These are phyloP conservation scores for Chaunax sp. DNA, from an alignment of 2,797 vertebrate genomes.

Conservation along the genomic window DNA sequence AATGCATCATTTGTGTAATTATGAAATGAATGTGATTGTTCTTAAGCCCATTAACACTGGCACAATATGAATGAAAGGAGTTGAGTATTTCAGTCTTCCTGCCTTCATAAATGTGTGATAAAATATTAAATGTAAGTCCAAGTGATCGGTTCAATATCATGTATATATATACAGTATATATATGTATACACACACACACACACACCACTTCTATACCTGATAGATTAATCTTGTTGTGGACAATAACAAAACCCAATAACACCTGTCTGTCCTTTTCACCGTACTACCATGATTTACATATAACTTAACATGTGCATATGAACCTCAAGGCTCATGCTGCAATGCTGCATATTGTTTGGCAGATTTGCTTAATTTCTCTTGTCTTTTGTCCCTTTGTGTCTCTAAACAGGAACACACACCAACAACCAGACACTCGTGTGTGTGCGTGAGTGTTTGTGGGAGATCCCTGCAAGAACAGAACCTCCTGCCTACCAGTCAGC, in stretches of 20 bases:
- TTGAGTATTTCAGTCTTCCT: constrained; percentile 20
- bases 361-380: too few relatives aligned
- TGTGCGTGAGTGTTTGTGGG: constrained; percentile 45
- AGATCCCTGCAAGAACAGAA: constrained; percentile 41
- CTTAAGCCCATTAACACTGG: constrained; percentile 48
- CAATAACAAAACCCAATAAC: constrained; percentile 17
- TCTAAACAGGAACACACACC: constrained; percentile 59
- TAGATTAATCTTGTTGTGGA: not conserved
- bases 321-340: not conserved
- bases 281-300: not conserved
- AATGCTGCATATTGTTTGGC: too few relatives aligned
- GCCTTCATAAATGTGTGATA: constrained; percentile 35
- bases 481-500: constrained; percentile 49
- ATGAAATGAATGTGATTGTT: constrained; percentile 51
- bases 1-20: constrained; percentile 62
- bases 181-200: too few relatives aligned
- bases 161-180: too few relatives aligned
- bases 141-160: constrained; percentile 8
- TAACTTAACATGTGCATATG: not conserved
- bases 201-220: too few relatives aligned
- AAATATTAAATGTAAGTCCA: constrained; percentile 43
- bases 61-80: constrained; percentile 24
- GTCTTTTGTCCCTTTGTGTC: constrained; percentile 38
- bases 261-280: constrained; percentile 1
- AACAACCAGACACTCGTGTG: constrained; percentile 21